A percentile compares a stretch with the other conserved stretches of the same genome.
phyloP scores from a whole-genome alignment of 2,888 invertebrate species.

The Acrobasis repandana region DNA sequence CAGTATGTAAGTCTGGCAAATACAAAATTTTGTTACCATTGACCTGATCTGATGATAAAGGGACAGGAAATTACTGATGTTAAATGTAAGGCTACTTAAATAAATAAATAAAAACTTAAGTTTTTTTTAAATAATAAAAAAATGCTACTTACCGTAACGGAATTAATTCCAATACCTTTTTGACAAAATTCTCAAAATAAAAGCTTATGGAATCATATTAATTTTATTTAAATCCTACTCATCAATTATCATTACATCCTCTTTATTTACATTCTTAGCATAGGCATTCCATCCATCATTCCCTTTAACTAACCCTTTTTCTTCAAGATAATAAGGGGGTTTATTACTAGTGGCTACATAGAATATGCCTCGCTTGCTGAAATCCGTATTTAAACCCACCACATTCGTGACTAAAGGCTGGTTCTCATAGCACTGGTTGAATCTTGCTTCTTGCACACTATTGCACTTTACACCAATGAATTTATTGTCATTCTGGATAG shows the following conservation, averaged over 20 bases:
- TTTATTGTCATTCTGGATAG: conserved; percentile 34
- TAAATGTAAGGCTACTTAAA: no score
- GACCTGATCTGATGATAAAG: no score
- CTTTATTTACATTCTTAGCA: neutral
- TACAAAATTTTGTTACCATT: no score
- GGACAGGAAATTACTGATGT: no score
- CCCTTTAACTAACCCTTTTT: conserved; percentile 42
- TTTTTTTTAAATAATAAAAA: no score
- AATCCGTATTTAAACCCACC: conserved; percentile 40
- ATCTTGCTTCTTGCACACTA: conserved; percentile 39
- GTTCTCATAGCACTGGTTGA: conserved; percentile 37
- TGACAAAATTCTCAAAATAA: no score
- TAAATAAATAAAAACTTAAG: no score
- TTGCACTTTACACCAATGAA: conserved; percentile 43
- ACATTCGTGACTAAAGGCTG: conserved; percentile 38
- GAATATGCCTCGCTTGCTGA: conserved; percentile 42
- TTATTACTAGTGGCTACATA: conserved; percentile 39
- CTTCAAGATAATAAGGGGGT: conserved; percentile 47
- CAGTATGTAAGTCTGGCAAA: no score
- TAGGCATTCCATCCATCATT: conserved; percentile 30
- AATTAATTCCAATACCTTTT: no score
- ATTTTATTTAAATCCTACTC: neutral
- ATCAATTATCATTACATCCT: neutral
- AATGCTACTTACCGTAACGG: no score
- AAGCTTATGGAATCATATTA: no score